phyloP scores from a whole-genome alignment of 2,888 invertebrate genomes.

The Drosophila borborema region DNA sequence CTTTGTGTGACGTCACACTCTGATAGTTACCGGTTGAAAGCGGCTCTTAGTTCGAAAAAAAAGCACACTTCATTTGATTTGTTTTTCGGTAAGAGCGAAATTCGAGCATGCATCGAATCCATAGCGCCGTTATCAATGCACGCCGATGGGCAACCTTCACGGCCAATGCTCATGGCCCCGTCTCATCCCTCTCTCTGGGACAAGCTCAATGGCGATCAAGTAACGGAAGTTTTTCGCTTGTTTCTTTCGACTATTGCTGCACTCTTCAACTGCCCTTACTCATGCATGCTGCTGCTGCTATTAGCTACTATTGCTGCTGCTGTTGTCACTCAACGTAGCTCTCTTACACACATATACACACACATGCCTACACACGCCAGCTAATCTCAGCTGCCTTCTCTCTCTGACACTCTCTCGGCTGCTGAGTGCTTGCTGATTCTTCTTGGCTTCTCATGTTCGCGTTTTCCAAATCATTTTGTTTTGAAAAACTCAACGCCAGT shows the following conservation, averaged over 20 bases:
- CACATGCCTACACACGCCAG: not conserved
- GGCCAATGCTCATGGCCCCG: not conserved
- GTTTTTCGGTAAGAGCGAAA: slow-evolving; percentile 15
- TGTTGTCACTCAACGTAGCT: not conserved
- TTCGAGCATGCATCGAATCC: not conserved
- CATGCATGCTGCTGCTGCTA: slow-evolving; percentile 7
- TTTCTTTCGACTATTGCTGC: slow-evolving; percentile 18
- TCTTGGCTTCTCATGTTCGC: slow-evolving; percentile 27
- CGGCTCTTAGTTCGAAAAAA: slow-evolving; percentile 17
- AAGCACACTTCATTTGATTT: not conserved
- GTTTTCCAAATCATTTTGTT: slow-evolving; percentile 73
- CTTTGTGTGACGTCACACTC: slow-evolving; percentile 8
- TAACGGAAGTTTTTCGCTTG: slow-evolving; percentile 37
- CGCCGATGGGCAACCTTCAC: slow-evolving; percentile 3
- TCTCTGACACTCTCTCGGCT: slow-evolving; percentile 9
- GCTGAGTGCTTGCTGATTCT: slow-evolving; percentile 23
- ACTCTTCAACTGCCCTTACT: not conserved
- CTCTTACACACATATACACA: not conserved
- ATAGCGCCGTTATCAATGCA: slow-evolving; percentile 18
- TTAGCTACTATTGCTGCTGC: slow-evolving; percentile 8
- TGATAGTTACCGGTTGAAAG: slow-evolving; percentile 24
- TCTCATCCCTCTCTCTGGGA: not conserved
- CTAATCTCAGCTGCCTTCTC: slow-evolving; percentile 10
- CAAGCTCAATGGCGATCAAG: slow-evolving; percentile 29
- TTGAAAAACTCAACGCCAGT: slow-evolving; percentile 66